phyloP scores from a whole-genome alignment of 92 coral and sea anemone genomes.

The Zoanthus solanderi region DNA sequence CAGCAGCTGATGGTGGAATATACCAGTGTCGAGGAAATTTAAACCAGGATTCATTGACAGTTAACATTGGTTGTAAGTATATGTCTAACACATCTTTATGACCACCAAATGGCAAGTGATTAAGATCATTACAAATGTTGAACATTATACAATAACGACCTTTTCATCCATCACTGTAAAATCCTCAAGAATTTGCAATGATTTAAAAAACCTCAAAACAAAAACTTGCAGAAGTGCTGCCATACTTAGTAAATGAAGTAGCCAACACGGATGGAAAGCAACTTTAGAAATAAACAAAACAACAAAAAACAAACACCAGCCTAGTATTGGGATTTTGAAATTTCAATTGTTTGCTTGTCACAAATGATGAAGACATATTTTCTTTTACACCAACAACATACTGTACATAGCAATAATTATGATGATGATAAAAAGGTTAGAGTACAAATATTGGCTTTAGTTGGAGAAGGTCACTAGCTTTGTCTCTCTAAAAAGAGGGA shows the following conservation, averaged over 20 bases:
- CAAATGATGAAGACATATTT: too few relatives aligned
- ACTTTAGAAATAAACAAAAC: background rate
- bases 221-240: background rate
- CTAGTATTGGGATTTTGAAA: too few relatives aligned
- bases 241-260: background rate
- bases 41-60: background rate
- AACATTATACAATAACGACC: background rate
- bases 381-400: too few relatives aligned
- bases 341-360: too few relatives aligned
- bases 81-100: too few relatives aligned
- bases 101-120: too few relatives aligned
- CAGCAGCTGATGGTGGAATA: slow-evolving; percentile 40
- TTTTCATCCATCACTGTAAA: background rate
- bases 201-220: too few relatives aligned
- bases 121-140: background rate
- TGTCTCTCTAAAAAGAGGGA: background rate
- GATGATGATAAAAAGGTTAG: too few relatives aligned
- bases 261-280: background rate
- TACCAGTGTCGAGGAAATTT: slow-evolving; percentile 22
- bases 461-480: too few relatives aligned
- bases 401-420: too few relatives aligned
- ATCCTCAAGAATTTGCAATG: background rate
- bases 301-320: too few relatives aligned
- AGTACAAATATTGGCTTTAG: too few relatives aligned
- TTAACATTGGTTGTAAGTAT: slow-evolving; percentile 32